Conservation (phyloP, 2,888 invertebrate genomes). For the Drosophila phalerata region DNA sequence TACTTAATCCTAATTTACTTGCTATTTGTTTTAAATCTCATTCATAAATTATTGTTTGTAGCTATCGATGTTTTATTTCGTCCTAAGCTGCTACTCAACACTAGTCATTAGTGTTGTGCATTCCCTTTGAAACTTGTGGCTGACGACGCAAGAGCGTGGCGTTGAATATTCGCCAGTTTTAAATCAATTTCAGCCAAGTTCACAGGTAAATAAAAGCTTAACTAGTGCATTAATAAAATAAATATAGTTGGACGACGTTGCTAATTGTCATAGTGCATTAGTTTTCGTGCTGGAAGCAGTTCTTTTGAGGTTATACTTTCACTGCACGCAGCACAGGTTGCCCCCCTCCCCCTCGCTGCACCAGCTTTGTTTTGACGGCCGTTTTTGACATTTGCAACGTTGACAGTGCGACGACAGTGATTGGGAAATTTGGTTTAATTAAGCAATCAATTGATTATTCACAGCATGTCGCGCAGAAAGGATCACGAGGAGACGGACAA, state of each 20-base stretch:
- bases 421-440: conserved; percentile 14
- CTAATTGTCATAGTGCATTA: conserved; percentile 9
- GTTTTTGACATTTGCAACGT: conserved; percentile 72
- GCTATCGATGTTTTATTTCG: conserved; percentile 7
- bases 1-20: not conserved
- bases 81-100: conserved; percentile 19
- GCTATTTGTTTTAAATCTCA: not conserved
- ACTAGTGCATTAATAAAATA: conserved; percentile 6
- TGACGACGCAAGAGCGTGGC: conserved; percentile 85
- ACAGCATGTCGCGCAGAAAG: conserved; percentile 89
- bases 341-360: conserved; percentile 43
- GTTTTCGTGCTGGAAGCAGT: conserved; percentile 25
- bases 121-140: conserved; percentile 83
- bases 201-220: conserved; percentile 64
- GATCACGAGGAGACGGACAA: conserved; percentile 95
- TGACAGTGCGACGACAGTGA: conserved; percentile 51
- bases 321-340: conserved; percentile 45
- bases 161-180: conserved; percentile 75
- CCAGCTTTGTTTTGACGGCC: conserved; percentile 72
- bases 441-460: conserved; percentile 12
- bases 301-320: conserved; percentile 81
- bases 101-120: conserved; percentile 55
- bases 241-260: not conserved
- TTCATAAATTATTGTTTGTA: not conserved
- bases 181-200: conserved; percentile 70